Evolutionary conservation across 2,888 invertebrate genomes (phyloP), one percentile per base, ranked within the genome.

Genomic region (Xestia xanthographa): DNA sequence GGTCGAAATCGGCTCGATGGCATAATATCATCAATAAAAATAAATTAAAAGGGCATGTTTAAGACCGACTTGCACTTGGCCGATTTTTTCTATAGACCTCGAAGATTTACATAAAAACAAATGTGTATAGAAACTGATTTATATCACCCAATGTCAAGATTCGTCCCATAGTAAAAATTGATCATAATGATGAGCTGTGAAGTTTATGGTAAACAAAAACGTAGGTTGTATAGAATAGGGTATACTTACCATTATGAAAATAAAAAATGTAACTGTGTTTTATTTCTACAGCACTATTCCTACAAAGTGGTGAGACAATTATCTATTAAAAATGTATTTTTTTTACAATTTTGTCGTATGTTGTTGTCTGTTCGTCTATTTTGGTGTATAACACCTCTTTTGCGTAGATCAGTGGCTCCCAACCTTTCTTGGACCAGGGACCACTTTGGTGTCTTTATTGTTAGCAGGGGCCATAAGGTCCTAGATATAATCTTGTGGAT

Each of bases 211-310:
- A 14, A 56, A 56, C 17, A 56, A 56, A 56, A 58, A 58, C 58
- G 3, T 29, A 58, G 58, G 2, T 58, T 58, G 58, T 58, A 29
- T 14, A 17, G 34, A 38, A 20, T 38, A 17, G n/a, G 11, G 68
- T 14, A 43, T 26, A 41, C 14, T 41, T 67, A 9, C 4, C 2
- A 5, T 34, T 20, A 45, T 17, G 5, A n/a, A 71, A 45, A 43
- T 68, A 8, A 12, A 67, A 26, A 71, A 38, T 34, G 17, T 38
- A 4, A 48, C 14, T 72, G 5, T 38, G 45, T 50, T 75, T 14
- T 67, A 43, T n/a, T 26, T 75, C 43, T 43, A 79, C 75, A 75
- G 75, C 17, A 79, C 17, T 68, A 34, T 68, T 68, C 69, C 69
- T 56, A 45, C 38, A 17, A 67, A 43, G 17, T 22, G 69, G 79